Base-by-base conservation (phyloP, 2,888 invertebrate genomes). In the Melanostoma mellinum region DNA sequence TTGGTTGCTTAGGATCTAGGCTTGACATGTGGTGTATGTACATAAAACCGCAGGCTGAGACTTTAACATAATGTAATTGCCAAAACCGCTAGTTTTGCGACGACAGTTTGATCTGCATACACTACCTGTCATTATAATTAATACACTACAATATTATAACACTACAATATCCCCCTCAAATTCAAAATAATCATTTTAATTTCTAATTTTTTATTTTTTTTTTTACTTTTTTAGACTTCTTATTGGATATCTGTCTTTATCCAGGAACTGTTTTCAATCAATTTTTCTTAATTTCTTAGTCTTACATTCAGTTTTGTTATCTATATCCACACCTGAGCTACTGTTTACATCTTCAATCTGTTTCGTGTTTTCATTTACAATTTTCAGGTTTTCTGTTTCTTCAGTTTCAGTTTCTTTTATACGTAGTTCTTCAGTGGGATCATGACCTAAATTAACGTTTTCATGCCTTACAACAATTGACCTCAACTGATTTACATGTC, bases 161-260 rank as follows among this genome's bases (percentile, higher is more conserved):
- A 20, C 20, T 20, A 20, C 20, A 20, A n/a, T 30, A 6, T 48
- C 48, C 42, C 42, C 42, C 8, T 5, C 42, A 42, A 48, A 48
- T 30, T n/a, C n/a, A n/a, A n/a, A n/a, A n/a, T n/a, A n/a, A n/a
- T n/a, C n/a, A 48, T 30, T 2, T 8, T 3, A 6, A 48, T 48
- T 2, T 4, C 1, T 6, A 6, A 35, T 35, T 2, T 35, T 53
- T 35, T 36, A 10, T 36, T 36, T 36, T 36, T 6, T 10, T 3
- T 5, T 36, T 36, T 53, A 53, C 36, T 53, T 53, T 53, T 53
- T 53, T 36, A 36, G 10, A 36, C 53, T 53, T 35, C 53, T 53
- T 36, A 53, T 36, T 53, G 36, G 36, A 36, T 53, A 53, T 53
- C 53, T 53, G 6, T 53, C 53, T 53, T 53, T 53, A 10, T 53